Conservation (phyloP, 2,113 vertebrate genomes). For the Uria aalge region DNA sequence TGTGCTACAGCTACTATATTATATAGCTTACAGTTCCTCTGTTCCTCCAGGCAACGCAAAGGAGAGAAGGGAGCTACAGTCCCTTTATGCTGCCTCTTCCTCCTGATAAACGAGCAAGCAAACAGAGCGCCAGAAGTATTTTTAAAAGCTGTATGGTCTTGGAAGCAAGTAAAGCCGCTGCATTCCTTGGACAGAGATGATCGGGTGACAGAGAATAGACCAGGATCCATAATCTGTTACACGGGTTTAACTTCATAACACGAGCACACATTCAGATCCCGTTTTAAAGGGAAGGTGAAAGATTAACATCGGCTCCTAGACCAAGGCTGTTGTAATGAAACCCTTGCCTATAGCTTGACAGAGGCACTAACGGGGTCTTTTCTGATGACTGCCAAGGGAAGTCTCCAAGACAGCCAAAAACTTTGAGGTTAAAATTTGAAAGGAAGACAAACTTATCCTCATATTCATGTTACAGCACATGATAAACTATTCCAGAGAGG, state of each 20-base stretch:
- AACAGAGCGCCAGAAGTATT: not conserved
- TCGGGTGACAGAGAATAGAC: not conserved
- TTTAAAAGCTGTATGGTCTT: not conserved
- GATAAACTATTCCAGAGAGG: conserved; percentile 37
- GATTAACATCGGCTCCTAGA: not conserved
- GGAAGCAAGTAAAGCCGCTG: not conserved
- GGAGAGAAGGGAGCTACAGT: not conserved
- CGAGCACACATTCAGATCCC: not conserved
- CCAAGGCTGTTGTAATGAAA: not conserved
- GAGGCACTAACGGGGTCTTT: not conserved
- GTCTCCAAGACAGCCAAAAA: conserved; percentile 11
- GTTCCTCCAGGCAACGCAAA: not conserved
- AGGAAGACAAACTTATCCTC: conserved; percentile 36
- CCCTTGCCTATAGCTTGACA: not conserved
- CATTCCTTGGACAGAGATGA: not conserved
- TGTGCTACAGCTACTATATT: not conserved
- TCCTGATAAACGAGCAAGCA: not conserved
- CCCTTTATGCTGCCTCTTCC: not conserved
- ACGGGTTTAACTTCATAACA: not conserved
- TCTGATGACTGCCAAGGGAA: conserved; percentile 15
- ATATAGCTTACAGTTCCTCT: not conserved
- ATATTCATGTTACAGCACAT: conserved; percentile 7
- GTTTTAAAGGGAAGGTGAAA: not conserved
- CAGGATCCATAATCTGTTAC: not conserved
- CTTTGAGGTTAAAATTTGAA: conserved; percentile 45